Percentiles rank a stretch among this genome's conserved stretches.
Evolutionary conservation across 2,797 vertebrate genomes (phyloP).

Genomic region (Ammospiza maritima): DNA sequence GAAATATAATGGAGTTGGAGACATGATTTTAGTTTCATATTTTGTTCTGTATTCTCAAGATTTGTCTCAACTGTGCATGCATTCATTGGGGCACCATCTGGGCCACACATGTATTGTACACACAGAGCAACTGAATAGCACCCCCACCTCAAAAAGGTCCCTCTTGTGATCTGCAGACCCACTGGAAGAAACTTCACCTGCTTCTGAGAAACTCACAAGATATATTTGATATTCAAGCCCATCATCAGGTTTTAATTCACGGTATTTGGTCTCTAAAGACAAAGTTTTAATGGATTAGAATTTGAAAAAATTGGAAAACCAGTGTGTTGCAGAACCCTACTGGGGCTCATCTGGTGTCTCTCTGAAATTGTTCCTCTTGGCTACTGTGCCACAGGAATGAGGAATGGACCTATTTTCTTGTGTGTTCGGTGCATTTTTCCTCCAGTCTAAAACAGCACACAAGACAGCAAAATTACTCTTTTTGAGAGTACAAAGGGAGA

Average conservation of each 20-base stretch:
- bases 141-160: not conserved
- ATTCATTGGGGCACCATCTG: not conserved
- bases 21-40: not conserved
- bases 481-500: not conserved
- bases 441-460: not conserved
- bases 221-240: not conserved
- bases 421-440: not conserved
- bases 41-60: not conserved
- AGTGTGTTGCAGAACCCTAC: not conserved
- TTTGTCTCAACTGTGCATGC: not conserved
- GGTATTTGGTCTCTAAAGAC: not conserved
- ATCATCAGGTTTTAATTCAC: not conserved
- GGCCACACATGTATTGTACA: not conserved
- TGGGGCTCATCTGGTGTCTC: not conserved
- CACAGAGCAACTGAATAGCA: not conserved
- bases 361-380: not conserved
- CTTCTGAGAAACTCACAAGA: not conserved
- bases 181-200: not conserved
- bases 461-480: not conserved
- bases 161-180: not conserved
- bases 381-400: not conserved
- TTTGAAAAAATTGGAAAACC: not conserved
- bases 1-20: not conserved
- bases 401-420: not conserved
- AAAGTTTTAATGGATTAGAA: not conserved